Evolutionary conservation across 1,140 invertebrate genomes (phyloP), one percentile per base, ranked within the genome.

Genomic region (Pinna nobilis): DNA sequence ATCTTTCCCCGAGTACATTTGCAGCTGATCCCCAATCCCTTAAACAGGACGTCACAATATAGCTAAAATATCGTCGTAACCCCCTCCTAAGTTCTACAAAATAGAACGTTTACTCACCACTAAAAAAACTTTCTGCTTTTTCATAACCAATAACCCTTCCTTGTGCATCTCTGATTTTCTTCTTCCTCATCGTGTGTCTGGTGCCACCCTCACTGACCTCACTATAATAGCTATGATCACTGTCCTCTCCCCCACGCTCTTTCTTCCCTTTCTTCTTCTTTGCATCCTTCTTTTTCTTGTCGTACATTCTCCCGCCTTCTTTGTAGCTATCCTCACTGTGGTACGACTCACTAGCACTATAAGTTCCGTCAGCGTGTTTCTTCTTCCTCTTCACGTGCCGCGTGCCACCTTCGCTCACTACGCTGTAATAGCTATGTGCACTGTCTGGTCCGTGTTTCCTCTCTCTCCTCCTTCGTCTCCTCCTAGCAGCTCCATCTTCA

Each of bases 161-260:
- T n/a, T 87, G 71, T 20, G 69, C 80, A 60, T 88, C 87, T 68
- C 79, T 64, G 23, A 88, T 80, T 60, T 84, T 80, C 65, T 86
- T 84, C 70, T 77, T 84, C 39, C 82, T 67, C 33, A 77, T 81
- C 6, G 71, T 71, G 13, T 61, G 66, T 23, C 71, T 49, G 3
- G 87, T 88, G 3, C 87, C 88, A 20, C 87, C 88, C 20, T 80
- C 86, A 68, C 85, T 87, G 0, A 84, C 78, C 47, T 88, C 86
- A 75, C 87, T 88, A 37, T 71, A 82, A 70, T 88, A 88, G 72
- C 86, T 87, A 71, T 88, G 79, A 2, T 86, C 88, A 69, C 86
- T 87, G 47, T 83, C 88, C 61, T 79, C 80, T 0, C 84, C 86
- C 37, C 84, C 80, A 50, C 81, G 63, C 30, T 77, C 53, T 13